Evolutionary conservation across 2,797 vertebrate genomes (phyloP), one percentile per base, ranked within the genome.

Genomic region (Poecilia gillii): DNA sequence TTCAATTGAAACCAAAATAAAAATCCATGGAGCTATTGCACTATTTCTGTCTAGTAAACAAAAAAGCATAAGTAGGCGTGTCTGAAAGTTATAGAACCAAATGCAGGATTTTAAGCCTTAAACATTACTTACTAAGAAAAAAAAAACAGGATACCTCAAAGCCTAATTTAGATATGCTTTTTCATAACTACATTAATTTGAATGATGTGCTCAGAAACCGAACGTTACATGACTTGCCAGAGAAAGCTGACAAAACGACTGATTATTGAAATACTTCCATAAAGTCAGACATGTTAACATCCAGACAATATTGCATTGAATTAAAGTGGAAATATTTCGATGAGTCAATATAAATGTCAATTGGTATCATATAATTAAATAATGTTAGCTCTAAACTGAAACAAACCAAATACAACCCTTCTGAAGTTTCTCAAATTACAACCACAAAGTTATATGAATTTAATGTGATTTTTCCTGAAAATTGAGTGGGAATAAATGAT

Each of bases 1-100:
- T 84, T 77, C 59, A 81, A 79, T 81, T 64, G 13, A 3, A 20
- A 51, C 64, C 18, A 71, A 57, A 81, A 75, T 12, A 41, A 41
- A 14, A 68, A 87, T 64, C n/a, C 47, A 41, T 55, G 49, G 73
- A 47, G 20, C 1, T 25, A 13, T 25, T 68, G 20, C 1, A 81
- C 55, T 49, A n/a, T 73, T 76, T 64, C 12, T 45, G 49, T 72
- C 53, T 66, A 13, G 68, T 75, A 73, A 80, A 87, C 81, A 81
- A 81, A 62, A 76, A 68, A 76, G 45, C 20, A 84, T 88, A 78
- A 87, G 53, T 0, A 16, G 76, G 77, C 41, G 62, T 81, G n/a
- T 83, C 8, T 45, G 62, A 81, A 41, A 41, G 36, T 70, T 55
- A 62, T 46, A 59, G 5, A n/a, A 62, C 49, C 71, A 70, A 74